Evolutionary conservation across 2,113 vertebrate genomes (phyloP), one percentile per base, ranked within the genome.

Genomic region (Thamnophis sirtalis): DNA sequence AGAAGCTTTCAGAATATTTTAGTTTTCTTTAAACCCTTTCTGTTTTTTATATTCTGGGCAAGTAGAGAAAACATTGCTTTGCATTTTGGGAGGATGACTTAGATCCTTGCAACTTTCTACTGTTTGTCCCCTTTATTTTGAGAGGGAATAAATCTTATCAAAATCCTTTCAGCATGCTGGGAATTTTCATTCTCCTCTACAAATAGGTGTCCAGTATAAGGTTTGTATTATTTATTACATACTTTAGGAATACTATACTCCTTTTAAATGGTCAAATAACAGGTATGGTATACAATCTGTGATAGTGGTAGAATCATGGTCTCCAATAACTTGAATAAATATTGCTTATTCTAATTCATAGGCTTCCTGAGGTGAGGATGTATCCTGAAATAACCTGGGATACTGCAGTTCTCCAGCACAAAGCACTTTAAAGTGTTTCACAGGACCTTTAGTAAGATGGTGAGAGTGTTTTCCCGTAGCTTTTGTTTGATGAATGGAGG

Each of bases 341-440:
- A 88, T 93, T 60, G 93, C 55, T 91, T 94, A n/a, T 95, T 96
- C 92, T 84, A 73, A 95, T 93, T 95, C 94, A 19, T 95, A 96
- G 93, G 91, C 88, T 94, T 94, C 87, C 90, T 91, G 88, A 92
- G 58, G 93, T 94, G 92, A 95, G 93, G 49, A 94, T 96, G 91
- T 95, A 28, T 92, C 91, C 92, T 96, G 95, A 94, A 94, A 92
- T 94, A 91, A 94, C 94, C 49, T 92, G 95, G 84, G 80, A 93
- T 95, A 80, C 94, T 95, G 92, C 86, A 94, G 0, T 95, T 94
- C 93, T 87, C 93, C 87, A 90, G 56, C 93, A 96, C 55, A 94
- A 94, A 91, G 10, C 93, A 90, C 49, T 92, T 93, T 80, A 80
- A 90, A 93, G 91, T 80, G 93, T 93, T 93, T 89, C 92, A 93